phyloP scores from a whole-genome alignment of 1,140 invertebrate genomes.

The Aphelinus atriplicis region DNA sequence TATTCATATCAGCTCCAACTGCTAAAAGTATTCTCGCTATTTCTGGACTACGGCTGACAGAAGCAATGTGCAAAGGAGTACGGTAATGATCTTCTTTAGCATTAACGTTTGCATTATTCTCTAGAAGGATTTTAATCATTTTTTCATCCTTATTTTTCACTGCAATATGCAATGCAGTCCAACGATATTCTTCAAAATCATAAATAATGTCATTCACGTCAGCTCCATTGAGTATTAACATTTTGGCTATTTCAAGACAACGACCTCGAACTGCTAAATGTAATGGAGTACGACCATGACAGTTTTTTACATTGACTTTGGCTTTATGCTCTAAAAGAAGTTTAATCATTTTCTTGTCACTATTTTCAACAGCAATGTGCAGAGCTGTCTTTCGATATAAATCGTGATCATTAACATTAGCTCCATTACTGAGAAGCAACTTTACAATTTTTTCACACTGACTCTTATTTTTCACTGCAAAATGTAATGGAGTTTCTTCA shows the following conservation, averaged over 20 bases:
- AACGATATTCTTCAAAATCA: slow-evolving; percentile 30
- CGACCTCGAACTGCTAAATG: slow-evolving; percentile 20
- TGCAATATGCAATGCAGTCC: slow-evolving; percentile 31
- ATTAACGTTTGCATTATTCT: slow-evolving; percentile 27
- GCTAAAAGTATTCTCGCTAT: slow-evolving; percentile 29
- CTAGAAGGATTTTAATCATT: slow-evolving; percentile 30
- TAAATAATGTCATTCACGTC: slow-evolving; percentile 32
- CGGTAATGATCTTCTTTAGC: slow-evolving; percentile 32
- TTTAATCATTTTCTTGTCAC: slow-evolving; percentile 29
- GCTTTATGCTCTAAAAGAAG: slow-evolving; percentile 27
- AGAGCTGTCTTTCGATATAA: slow-evolving; percentile 32
- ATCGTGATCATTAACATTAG: slow-evolving; percentile 31
- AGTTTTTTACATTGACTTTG: slow-evolving; percentile 36
- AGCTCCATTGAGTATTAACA: slow-evolving; percentile 21
- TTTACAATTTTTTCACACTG: slow-evolving; percentile 30
- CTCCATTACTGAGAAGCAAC: slow-evolving; percentile 23
- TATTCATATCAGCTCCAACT: slow-evolving; percentile 30
- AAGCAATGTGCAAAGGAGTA: slow-evolving; percentile 34
- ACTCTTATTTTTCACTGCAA: slow-evolving; percentile 28
- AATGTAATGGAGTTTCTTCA: slow-evolving; percentile 30
- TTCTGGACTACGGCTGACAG: slow-evolving; percentile 20
- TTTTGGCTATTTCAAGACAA: slow-evolving; percentile 25
- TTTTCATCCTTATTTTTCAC: slow-evolving; percentile 38
- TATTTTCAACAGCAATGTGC: slow-evolving; percentile 29
- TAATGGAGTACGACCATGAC: slow-evolving; percentile 22